Evolutionary conservation across 2,888 invertebrate genomes (phyloP).

Genomic region (Diarsia brunnea): DNA sequence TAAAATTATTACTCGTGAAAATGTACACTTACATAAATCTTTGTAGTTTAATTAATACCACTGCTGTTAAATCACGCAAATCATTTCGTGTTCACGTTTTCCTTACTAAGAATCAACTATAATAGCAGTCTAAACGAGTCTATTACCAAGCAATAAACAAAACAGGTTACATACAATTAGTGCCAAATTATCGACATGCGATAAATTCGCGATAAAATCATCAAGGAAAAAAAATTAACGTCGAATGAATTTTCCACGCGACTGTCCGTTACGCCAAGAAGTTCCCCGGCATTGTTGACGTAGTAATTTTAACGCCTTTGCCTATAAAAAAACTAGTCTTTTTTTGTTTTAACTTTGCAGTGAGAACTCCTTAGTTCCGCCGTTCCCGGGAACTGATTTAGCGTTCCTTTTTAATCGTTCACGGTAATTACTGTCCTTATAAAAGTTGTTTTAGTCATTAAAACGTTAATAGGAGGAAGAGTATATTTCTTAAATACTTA

Average conservation of each 20-base stretch:
- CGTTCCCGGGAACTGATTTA: conserved; percentile 55
- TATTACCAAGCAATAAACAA: conserved; percentile 37
- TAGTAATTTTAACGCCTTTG: conserved; percentile 64
- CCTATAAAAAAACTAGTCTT: conserved; percentile 36
- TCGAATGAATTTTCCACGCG: conserved; percentile 53
- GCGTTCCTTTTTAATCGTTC: conserved; percentile 53
- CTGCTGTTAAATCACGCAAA: conserved; percentile 18
- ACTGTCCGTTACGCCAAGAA: conserved; percentile 51
- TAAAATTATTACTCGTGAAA: conserved; percentile 17
- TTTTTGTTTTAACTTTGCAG: conserved; percentile 48
- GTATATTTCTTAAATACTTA: background rate
- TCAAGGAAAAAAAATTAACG: background rate
- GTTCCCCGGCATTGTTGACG: conserved; percentile 58
- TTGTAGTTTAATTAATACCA: conserved; percentile 19
- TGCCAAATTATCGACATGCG: conserved; percentile 43
- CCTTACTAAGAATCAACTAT: conserved; percentile 23
- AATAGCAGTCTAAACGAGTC: conserved; percentile 41
- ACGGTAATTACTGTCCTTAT: conserved; percentile 40
- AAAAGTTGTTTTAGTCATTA: conserved; percentile 28
- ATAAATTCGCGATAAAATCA: conserved; percentile 23
- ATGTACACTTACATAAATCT: conserved; percentile 40
- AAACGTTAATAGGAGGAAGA: conserved; percentile 14
- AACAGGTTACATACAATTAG: conserved; percentile 31
- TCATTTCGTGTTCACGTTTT: conserved; percentile 28
- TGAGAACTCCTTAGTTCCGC: conserved; percentile 58